A percentile compares a stretch with the other conserved stretches of the same genome.
Conservation (phyloP, 2,113 vertebrate genomes). For the Lepisosteus osseus region DNA sequence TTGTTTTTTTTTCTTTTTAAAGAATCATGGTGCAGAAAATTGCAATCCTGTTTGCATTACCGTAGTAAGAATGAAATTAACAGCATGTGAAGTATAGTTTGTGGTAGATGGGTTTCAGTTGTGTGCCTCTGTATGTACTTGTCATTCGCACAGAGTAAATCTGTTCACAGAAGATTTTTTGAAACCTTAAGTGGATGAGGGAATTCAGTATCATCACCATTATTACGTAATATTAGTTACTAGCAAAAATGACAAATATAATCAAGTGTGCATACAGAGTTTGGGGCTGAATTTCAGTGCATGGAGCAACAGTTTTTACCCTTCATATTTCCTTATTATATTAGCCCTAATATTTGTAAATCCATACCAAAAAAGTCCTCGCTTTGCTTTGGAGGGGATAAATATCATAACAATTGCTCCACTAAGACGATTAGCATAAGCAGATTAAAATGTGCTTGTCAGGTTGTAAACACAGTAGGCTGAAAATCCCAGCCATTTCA, state of each 20-base stretch:
- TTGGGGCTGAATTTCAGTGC: neutral
- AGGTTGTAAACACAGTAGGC: conserved; percentile 16
- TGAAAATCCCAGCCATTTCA: neutral
- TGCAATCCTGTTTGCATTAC: too few species aligned
- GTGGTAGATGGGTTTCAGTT: neutral
- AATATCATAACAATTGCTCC: conserved; percentile 30
- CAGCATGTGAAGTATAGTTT: too few species aligned
- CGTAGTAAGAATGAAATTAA: too few species aligned
- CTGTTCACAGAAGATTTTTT: neutral
- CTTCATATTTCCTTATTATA: conserved; percentile 1
- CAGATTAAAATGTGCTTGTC: conserved; percentile 35
- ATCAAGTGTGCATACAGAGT: neutral
- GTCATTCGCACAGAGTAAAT: neutral
- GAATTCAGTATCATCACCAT: too few species aligned
- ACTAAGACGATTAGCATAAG: conserved; percentile 32
- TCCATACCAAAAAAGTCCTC: conserved; percentile 7
- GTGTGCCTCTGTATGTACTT: neutral
- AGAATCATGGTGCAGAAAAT: too few species aligned
- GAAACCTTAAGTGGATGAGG: too few species aligned
- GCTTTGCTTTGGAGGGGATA: conserved; percentile 15
- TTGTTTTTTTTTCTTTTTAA: too few species aligned
- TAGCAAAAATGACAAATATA: too few species aligned
- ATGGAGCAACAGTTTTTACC: neutral
- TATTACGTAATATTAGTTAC: too few species aligned
- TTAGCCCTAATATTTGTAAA: conserved; percentile 26